Conservation (phyloP, 2,797 vertebrate species). For the Dendrocincla tyrannina region DNA sequence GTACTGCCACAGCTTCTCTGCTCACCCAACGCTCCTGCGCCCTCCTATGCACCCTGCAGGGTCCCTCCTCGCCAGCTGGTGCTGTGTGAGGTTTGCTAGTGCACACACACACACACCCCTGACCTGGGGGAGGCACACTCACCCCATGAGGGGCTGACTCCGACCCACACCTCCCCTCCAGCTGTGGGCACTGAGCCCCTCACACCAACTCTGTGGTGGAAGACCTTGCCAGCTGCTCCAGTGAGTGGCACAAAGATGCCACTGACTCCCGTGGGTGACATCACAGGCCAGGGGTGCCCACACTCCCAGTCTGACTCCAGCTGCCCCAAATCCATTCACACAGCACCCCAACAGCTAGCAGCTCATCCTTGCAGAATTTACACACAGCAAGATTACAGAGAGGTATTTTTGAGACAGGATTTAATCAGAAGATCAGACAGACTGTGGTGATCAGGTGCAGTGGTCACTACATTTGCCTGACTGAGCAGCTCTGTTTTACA, state of each 20-base stretch:
- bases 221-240: accelerated
- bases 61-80: accelerated
- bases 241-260: background rate
- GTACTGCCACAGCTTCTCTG: background rate
- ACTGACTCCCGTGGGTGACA: background rate
- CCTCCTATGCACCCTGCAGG: background rate
- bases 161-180: background rate
- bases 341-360: background rate
- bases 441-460: background rate
- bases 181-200: background rate
- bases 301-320: background rate
- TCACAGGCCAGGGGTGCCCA: background rate
- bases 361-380: background rate
- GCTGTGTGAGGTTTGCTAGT: accelerated
- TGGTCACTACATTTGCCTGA: too few species aligned
- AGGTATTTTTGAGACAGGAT: background rate
- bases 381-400: too few species aligned
- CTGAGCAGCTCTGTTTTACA: background rate
- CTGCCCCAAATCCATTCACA: background rate
- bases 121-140: accelerated
- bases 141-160: accelerated
- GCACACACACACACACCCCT: accelerated
- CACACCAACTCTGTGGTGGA: accelerated
- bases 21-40: too few species aligned
- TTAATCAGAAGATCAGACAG: background rate